A percentile compares a stretch with the other conserved stretches of the same genome.
These are phyloP conservation scores for Limanda limanda DNA, from an alignment of 2,113 vertebrate genomes.

Conservation along the genomic window DNA sequence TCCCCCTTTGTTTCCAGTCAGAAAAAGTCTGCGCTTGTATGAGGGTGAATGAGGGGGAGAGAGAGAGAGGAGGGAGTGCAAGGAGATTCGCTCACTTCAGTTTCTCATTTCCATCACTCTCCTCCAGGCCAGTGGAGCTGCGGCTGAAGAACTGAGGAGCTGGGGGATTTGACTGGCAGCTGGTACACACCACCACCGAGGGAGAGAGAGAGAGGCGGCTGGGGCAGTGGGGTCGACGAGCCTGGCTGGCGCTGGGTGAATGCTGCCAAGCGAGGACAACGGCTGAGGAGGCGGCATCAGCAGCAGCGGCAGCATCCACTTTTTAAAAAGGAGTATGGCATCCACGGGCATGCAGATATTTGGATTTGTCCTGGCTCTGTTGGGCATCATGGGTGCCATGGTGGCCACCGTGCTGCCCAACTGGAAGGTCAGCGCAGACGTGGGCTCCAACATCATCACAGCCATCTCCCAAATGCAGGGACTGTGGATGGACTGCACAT, in stretches of 20 bases:
- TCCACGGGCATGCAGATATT: constrained; percentile 92
- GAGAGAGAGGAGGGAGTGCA: constrained; percentile 31
- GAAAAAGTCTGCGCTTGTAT: constrained; percentile 54
- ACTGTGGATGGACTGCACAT: constrained; percentile 98
- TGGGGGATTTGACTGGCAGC: constrained; percentile 69
- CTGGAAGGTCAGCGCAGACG: constrained; percentile 93
- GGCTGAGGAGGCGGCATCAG: constrained; percentile 54
- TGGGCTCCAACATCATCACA: constrained; percentile 92
- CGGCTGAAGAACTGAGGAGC: constrained; percentile 67
- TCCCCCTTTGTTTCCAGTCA: constrained; percentile 74
- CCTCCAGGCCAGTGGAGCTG: constrained; percentile 74
- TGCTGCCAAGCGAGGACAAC: constrained; percentile 73
- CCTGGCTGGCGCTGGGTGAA: constrained; percentile 69
- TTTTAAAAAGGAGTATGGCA: constrained; percentile 83
- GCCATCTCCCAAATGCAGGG: constrained; percentile 93
- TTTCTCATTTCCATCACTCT: constrained; percentile 70
- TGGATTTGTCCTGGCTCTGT: constrained; percentile 89
- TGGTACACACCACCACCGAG: constrained; percentile 46
- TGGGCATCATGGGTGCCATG: constrained; percentile 88
- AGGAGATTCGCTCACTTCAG: constrained; percentile 51
- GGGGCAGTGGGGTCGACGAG: constrained; percentile 78
- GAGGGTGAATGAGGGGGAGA: constrained; percentile 46
- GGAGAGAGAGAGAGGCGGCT: constrained; percentile 47
- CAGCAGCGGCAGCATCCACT: constrained; percentile 17
- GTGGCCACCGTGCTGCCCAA: constrained; percentile 92